Evolutionary conservation across 2,113 vertebrate genomes (phyloP).

Genomic region (Alouatta palliata): DNA sequence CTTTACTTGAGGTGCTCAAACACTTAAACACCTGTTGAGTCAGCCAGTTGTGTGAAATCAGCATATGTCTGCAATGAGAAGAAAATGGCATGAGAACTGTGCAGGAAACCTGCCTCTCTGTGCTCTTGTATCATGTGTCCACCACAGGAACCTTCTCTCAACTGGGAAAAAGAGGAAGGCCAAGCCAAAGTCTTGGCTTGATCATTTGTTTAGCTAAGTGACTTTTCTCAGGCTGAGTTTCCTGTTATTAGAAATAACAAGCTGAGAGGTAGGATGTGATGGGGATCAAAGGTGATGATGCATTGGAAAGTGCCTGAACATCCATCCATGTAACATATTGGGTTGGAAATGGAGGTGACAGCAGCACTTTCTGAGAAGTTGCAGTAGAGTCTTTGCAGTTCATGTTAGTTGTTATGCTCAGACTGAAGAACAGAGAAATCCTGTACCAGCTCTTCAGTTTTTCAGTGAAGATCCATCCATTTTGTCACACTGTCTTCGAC

Average conservation of each 20-base stretch:
- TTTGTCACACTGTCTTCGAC: neutral
- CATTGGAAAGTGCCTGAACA: neutral
- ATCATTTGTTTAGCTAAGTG: neutral
- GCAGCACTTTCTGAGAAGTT: neutral
- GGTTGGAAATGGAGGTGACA: neutral
- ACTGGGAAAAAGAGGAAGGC: neutral
- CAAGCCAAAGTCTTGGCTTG: no score
- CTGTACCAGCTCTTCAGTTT: neutral
- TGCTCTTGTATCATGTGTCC: neutral
- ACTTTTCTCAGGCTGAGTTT: neutral
- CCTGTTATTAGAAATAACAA: neutral
- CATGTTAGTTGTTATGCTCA: neutral
- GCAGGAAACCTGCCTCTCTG: neutral
- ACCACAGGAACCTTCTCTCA: neutral
- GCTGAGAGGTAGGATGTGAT: neutral
- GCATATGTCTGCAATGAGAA: neutral
- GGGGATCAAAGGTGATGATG: neutral
- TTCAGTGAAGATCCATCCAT: neutral
- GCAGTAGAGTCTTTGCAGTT: neutral
- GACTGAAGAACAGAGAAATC: neutral
- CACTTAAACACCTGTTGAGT: neutral
- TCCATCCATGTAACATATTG: neutral
- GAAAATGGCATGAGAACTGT: neutral
- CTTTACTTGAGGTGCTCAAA: neutral
- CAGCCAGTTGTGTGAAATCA: neutral